Conservation (phyloP, 2,888 invertebrate genomes). For the Leptarthrus brevirostris region DNA sequence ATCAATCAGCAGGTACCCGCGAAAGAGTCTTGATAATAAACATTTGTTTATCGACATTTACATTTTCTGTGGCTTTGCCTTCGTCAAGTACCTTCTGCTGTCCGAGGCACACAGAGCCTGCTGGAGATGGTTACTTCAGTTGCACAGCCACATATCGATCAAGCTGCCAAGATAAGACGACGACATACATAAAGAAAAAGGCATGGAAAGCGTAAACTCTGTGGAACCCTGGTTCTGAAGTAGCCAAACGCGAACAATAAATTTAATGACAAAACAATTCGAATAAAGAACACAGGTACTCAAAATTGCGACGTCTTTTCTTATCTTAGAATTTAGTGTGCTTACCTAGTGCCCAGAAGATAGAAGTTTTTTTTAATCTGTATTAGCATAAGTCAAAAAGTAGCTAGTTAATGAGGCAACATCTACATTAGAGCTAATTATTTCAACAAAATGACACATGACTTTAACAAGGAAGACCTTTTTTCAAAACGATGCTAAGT, state of each 20-base stretch:
- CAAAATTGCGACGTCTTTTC: conserved; percentile 21
- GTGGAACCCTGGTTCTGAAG: not conserved
- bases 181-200: conserved; percentile 11
- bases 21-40: not conserved
- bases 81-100: conserved; percentile 3
- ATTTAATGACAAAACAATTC: conserved; percentile 28
- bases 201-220: not conserved
- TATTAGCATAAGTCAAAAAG: too few relatives aligned
- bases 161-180: conserved; percentile 42
- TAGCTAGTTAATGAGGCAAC: too few relatives aligned
- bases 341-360: too few relatives aligned
- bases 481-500: too few relatives aligned
- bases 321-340: not conserved
- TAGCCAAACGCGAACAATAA: conserved; percentile 36
- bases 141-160: conserved; percentile 45
- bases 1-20: conserved; percentile 40
- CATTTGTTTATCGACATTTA: conserved; percentile 46
- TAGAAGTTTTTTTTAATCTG: too few relatives aligned
- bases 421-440: too few relatives aligned
- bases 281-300: conserved; percentile 31
- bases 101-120: not conserved
- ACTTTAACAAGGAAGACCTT: too few relatives aligned
- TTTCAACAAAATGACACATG: too few relatives aligned
- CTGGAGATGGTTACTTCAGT: conserved; percentile 26
- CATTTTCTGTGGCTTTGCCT: conserved; percentile 29